Percentiles rank a stretch among this genome's conserved stretches.
Conservation (phyloP, 2,888 invertebrate species). For the Tetramorium bicarinatum region DNA sequence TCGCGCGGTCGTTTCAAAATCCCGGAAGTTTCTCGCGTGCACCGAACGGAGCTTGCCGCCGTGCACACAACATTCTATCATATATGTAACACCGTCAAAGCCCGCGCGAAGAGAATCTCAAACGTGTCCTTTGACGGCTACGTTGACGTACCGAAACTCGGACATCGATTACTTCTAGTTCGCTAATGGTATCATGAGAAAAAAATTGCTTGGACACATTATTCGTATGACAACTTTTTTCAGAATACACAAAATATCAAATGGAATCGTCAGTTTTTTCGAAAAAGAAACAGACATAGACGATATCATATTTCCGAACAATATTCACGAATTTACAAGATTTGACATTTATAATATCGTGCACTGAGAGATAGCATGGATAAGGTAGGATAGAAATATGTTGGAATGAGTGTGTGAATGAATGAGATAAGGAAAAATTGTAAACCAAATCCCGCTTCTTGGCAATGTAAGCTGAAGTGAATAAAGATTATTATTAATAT, state of each 20-base stretch:
- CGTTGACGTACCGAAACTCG: constrained; percentile 20
- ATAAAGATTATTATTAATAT: too few species aligned
- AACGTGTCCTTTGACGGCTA: constrained; percentile 26
- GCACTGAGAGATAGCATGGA: too few species aligned
- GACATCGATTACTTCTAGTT: not conserved
- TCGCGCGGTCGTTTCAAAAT: constrained; percentile 34
- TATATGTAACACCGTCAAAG: constrained; percentile 17
- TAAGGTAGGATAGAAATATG: too few species aligned
- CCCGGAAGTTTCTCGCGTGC: constrained; percentile 38
- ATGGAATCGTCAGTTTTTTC: not conserved
- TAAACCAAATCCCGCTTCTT: too few species aligned
- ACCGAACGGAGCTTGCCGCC: not conserved
- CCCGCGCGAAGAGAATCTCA: not conserved
- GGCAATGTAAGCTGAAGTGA: too few species aligned
- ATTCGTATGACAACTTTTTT: not conserved
- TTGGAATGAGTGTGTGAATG: too few species aligned
- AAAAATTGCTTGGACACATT: not conserved
- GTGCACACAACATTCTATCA: constrained; percentile 24
- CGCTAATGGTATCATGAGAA: not conserved
- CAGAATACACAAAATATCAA: not conserved
- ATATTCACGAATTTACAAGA: not conserved
- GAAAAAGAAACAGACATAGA: not conserved
- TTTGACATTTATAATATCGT: not conserved
- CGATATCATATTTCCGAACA: not conserved
- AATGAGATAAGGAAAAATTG: too few species aligned